phyloP scores from a whole-genome alignment of 2,113 vertebrate species.

The Opisthocomus hoazin region DNA sequence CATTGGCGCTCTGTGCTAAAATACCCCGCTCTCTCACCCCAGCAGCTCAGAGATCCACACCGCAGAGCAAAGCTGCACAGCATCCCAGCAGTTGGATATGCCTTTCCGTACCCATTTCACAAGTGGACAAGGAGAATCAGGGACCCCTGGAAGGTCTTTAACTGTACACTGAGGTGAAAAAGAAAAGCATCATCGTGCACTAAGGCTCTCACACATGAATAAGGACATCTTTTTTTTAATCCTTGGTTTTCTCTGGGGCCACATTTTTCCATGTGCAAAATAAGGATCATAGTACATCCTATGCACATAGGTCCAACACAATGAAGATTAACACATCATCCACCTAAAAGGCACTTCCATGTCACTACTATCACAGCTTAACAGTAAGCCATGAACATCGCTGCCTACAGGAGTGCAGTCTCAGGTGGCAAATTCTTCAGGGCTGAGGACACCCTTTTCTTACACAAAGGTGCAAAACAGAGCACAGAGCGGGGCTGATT shows the following conservation, averaged over 20 bases:
- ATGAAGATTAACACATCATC: fast-evolving
- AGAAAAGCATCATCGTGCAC: background rate
- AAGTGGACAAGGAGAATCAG: background rate
- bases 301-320: background rate
- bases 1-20: background rate
- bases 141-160: background rate
- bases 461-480: background rate
- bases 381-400: background rate
- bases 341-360: background rate
- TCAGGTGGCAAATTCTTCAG: background rate
- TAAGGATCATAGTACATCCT: background rate
- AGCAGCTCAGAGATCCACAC: background rate
- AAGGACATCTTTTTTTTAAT: background rate
- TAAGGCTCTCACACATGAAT: background rate
- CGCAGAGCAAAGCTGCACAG: background rate
- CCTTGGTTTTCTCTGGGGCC: background rate
- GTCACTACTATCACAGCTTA: background rate
- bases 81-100: background rate
- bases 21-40: background rate
- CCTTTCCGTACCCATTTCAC: background rate
- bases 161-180: background rate
- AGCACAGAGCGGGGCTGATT: background rate
- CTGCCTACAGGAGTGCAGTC: background rate
- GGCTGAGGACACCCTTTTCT: background rate
- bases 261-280: background rate